Evolutionary conservation across 2,113 vertebrate genomes (phyloP), one percentile per base, ranked within the genome.

Genomic region (Corythaeola cristata): DNA sequence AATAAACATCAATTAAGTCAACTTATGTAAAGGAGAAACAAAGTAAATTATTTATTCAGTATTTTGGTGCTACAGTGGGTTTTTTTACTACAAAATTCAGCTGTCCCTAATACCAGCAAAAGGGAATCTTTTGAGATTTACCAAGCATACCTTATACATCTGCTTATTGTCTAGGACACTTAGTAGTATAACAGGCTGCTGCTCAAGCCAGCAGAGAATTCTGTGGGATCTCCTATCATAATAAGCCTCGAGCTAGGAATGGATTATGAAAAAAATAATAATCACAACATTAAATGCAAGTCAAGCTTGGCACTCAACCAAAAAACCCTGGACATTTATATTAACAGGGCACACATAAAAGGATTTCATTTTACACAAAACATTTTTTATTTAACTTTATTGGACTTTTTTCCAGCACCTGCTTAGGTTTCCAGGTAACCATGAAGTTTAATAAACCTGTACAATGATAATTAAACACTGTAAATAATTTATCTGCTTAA

Each of bases 401-500:
- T 88, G 78, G 94, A 97, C 85, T 97, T 93, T 94, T 85, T 94
- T 91, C 72, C 47, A 82, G 85, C 77, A 92, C 81, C 96, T 94
- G 89, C 92, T 81, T 58, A 63, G 62, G 94, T 96, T 98, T 96
- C 97, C 96, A 97, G 97, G 98, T 97, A 98, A 98, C 97, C 76
- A 62, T 66, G 96, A 97, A 96, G 94, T 97, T 98, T 98, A 98
- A 98, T 98, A 98, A 98, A 98, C 94, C 97, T 91, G 95, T 91
- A 83, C 56, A 60, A 91, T 76, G 94, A 96, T 97, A 98, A 98
- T 98, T 98, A 98, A 97, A 97, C 93, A 96, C 88, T 84, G 96
- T 96, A 96, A 98, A 98, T 98, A 98, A 98, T 97, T 96, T 97
- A 98, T 98, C 91, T 92, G 85, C 96, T 95, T 97, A 96, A 97